Conservation (phyloP, 2,888 invertebrate genomes). For the Himalopsyche japonica region DNA sequence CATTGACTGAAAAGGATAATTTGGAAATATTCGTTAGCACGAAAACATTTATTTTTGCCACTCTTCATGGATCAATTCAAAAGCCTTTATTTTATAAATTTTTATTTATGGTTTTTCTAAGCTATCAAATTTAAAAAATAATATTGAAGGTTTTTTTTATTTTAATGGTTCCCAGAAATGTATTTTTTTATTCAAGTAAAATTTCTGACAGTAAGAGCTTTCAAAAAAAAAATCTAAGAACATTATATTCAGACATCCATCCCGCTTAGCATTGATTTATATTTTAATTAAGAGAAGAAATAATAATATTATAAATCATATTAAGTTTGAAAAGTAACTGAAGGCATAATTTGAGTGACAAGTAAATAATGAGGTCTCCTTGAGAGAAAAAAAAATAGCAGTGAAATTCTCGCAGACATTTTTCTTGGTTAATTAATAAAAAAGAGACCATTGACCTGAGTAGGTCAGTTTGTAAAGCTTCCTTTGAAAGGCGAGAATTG, state of each 20-base stretch:
- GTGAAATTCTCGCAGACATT: not conserved
- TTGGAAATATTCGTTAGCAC: too few relatives aligned
- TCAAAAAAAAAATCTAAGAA: not conserved
- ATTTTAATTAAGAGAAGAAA: not conserved
- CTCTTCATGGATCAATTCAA: too few relatives aligned
- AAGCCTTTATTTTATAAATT: too few relatives aligned
- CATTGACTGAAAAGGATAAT: too few relatives aligned
- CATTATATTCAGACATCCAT: not conserved
- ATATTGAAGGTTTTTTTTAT: too few relatives aligned
- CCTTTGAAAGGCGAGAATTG: not conserved
- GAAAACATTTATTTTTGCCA: too few relatives aligned
- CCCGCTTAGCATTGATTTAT: not conserved
- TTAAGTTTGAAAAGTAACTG: not conserved
- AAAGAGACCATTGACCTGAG: not conserved
- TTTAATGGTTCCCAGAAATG: too few relatives aligned
- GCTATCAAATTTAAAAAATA: too few relatives aligned
- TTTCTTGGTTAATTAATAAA: conserved; percentile 19
- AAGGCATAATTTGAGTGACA: conserved; percentile 13
- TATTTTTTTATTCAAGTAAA: too few relatives aligned
- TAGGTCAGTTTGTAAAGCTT: not conserved
- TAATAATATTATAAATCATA: not conserved
- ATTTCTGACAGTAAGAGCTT: too few relatives aligned
- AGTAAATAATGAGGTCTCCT: conserved; percentile 14
- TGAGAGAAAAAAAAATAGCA: not conserved
- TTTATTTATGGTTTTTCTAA: too few relatives aligned